Conservation (phyloP, 2,797 vertebrate genomes). For the Scolopax rusticola region DNA sequence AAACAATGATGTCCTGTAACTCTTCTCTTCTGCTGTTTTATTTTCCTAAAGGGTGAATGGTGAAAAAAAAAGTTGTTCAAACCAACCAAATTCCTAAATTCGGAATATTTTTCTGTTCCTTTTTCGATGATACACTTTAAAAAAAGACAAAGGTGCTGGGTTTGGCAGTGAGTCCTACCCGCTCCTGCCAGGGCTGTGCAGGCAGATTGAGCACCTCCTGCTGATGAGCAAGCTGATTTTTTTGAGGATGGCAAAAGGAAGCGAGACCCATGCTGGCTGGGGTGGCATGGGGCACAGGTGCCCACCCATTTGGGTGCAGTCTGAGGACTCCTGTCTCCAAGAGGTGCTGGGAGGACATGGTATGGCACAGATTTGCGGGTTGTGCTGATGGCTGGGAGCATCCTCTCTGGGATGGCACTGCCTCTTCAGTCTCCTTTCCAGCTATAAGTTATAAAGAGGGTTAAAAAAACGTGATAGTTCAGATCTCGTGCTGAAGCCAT, state of each 20-base stretch:
- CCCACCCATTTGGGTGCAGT: background rate
- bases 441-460: background rate
- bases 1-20: background rate
- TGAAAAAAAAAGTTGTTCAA: background rate
- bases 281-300: background rate
- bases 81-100: background rate
- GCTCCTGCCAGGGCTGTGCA: background rate
- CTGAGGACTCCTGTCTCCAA: background rate
- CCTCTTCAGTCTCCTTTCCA: background rate
- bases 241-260: background rate
- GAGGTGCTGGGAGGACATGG: background rate
- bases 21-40: background rate
- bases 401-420: background rate
- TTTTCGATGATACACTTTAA: background rate
- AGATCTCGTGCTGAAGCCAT: background rate
- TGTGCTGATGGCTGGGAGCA: background rate
- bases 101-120: background rate
- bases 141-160: background rate
- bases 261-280: fast-evolving
- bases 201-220: background rate
- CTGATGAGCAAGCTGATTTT: background rate
- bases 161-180: fast-evolving
- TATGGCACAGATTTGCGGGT: background rate
- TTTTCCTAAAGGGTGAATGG: background rate
- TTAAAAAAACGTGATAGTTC: background rate